These are phyloP conservation scores for Ceyx cyanopectus DNA, from an alignment of 2,113 vertebrate species.

Conservation along the genomic window DNA sequence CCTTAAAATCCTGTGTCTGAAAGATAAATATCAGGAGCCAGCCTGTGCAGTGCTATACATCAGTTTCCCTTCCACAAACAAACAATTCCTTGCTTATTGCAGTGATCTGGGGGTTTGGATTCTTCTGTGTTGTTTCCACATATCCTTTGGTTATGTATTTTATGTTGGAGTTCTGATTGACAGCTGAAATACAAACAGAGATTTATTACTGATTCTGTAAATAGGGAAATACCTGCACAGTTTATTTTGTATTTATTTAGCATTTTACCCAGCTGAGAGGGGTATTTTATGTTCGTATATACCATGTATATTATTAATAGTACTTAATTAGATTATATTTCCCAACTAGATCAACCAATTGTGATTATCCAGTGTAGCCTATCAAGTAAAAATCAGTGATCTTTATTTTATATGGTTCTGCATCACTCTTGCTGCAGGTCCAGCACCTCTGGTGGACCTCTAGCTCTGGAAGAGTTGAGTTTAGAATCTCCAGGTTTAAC, in stretches of 20 bases:
- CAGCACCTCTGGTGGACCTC: background rate
- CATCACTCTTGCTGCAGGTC: background rate
- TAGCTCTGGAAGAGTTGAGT: background rate
- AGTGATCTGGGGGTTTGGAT: background rate
- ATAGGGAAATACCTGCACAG: too few relatives aligned
- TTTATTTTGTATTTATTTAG: background rate
- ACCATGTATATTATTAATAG: background rate
- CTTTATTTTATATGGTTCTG: background rate
- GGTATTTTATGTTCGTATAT: background rate
- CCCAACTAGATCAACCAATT: background rate
- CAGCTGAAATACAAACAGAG: conserved; percentile 59
- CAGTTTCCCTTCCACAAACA: conserved; percentile 33
- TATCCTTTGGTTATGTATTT: conserved; percentile 73
- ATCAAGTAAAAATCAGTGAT: background rate
- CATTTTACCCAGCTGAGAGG: too few relatives aligned
- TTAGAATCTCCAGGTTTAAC: background rate
- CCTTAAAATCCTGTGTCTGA: background rate
- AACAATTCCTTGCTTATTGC: background rate
- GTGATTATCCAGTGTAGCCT: background rate
- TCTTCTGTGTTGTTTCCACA: conserved; percentile 19
- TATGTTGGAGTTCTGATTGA: conserved; percentile 70
- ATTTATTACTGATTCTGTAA: background rate
- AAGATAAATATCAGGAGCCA: accelerated
- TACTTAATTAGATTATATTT: background rate
- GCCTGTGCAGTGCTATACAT: conserved; percentile 3